Evolutionary conservation across 2,113 vertebrate species (phyloP).

Genomic region (Ictalurus furcatus): DNA sequence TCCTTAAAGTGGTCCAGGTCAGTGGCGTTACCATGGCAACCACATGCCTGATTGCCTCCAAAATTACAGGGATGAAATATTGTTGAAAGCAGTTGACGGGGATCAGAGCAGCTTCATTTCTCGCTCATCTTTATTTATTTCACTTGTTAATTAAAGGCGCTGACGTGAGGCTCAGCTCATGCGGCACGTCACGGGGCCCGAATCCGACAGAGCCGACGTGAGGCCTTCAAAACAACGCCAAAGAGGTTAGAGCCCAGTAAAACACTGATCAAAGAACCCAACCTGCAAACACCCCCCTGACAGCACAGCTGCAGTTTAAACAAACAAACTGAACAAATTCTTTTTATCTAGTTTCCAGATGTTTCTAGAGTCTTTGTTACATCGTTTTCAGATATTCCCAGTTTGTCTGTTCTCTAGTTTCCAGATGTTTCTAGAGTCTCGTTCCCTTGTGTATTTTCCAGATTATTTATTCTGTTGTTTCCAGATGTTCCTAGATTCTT

Average conservation of each 20-base stretch:
- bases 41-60: conserved; percentile 8
- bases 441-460: background rate
- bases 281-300: background rate
- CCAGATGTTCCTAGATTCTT: background rate
- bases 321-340: background rate
- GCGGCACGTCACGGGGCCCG: background rate
- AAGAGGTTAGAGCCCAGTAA: background rate
- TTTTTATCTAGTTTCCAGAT: background rate
- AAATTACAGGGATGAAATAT: background rate
- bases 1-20: conserved; percentile 18
- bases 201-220: too few species aligned
- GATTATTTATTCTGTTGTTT: background rate
- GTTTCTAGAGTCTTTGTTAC: background rate
- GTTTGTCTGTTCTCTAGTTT: too few species aligned
- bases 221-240: background rate
- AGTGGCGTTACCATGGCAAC: background rate
- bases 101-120: background rate
- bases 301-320: background rate
- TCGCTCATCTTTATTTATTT: conserved; percentile 16
- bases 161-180: background rate
- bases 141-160: background rate
- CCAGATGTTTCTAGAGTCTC: background rate
- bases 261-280: background rate
- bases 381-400: too few species aligned
- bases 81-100: background rate